Conservation (phyloP, 2,797 vertebrate genomes). For the Carapus acus region DNA sequence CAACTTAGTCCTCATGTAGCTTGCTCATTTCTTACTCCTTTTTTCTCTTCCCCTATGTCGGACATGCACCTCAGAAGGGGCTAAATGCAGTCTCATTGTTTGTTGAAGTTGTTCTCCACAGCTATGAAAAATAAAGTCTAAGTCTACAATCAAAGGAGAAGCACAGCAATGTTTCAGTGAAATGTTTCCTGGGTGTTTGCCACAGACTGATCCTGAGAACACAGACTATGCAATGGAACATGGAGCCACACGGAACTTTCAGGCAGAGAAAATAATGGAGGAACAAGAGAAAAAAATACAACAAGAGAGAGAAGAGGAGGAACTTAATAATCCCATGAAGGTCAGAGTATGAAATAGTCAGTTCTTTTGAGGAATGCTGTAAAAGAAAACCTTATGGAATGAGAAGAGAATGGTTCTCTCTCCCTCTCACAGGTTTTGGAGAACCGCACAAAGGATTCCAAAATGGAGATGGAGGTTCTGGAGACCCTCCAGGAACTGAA, state of each 20-base stretch:
- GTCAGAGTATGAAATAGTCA: slow-evolving; percentile 56
- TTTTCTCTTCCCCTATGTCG: too few relatives aligned
- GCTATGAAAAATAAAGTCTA: too few relatives aligned
- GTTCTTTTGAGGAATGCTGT: not conserved
- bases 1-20: too few relatives aligned
- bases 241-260: slow-evolving; percentile 91
- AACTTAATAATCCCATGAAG: slow-evolving; percentile 98
- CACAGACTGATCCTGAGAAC: slow-evolving; percentile 92
- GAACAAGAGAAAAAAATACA: slow-evolving; percentile 89
- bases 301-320: slow-evolving; percentile 90
- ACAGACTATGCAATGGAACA: slow-evolving; percentile 97
- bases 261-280: slow-evolving; percentile 92
- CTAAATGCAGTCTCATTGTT: too few relatives aligned
- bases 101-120: too few relatives aligned
- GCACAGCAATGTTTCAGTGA: not conserved
- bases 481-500: slow-evolving; percentile 97
- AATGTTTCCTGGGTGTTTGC: not conserved
- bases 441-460: slow-evolving; percentile 95
- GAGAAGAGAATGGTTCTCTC: not conserved
- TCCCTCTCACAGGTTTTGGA: slow-evolving; percentile 80
- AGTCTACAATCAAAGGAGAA: not conserved
- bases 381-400: not conserved
- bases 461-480: slow-evolving; percentile 96
- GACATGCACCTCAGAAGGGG: too few relatives aligned
- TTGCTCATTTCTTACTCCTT: too few relatives aligned